Evolutionary conservation across 2,797 vertebrate genomes (phyloP).

Genomic region (Premnoplex brunnescens): DNA sequence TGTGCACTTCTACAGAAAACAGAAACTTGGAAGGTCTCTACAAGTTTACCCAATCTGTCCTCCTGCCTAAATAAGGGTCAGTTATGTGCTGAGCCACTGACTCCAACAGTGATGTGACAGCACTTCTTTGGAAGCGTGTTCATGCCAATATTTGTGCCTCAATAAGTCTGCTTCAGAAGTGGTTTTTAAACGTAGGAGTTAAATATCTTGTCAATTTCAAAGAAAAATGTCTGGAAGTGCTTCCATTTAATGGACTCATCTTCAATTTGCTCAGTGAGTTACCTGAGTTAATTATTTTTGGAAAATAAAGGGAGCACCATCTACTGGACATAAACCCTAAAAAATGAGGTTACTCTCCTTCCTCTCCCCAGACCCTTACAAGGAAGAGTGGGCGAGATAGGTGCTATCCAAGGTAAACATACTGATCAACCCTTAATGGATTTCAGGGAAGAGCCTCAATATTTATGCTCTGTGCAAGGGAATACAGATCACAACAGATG

Average conservation of each 20-base stretch:
- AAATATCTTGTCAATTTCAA: background rate
- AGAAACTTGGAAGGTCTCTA: background rate
- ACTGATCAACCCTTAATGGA: background rate
- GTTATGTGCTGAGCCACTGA: background rate
- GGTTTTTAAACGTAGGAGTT: background rate
- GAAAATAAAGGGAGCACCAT: background rate
- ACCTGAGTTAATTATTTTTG: background rate
- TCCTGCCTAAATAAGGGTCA: background rate
- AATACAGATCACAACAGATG: accelerated
- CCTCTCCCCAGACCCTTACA: background rate
- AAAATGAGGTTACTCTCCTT: background rate
- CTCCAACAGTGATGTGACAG: background rate
- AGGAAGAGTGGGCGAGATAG: background rate
- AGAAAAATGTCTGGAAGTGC: background rate
- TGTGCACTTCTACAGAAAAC: background rate
- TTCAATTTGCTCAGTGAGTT: background rate
- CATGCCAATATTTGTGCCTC: background rate
- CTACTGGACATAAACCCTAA: background rate
- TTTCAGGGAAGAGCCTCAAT: background rate
- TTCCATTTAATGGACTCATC: background rate
- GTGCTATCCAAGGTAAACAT: background rate
- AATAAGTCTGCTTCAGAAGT: background rate
- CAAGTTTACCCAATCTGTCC: background rate
- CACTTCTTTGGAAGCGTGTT: background rate
- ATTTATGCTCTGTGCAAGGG: background rate